Percentiles rank a stretch among this genome's conserved stretches.
These are phyloP conservation scores for Chaenogobius annularis DNA, from an alignment of 2,113 vertebrate genomes.

Conservation along the genomic window DNA sequence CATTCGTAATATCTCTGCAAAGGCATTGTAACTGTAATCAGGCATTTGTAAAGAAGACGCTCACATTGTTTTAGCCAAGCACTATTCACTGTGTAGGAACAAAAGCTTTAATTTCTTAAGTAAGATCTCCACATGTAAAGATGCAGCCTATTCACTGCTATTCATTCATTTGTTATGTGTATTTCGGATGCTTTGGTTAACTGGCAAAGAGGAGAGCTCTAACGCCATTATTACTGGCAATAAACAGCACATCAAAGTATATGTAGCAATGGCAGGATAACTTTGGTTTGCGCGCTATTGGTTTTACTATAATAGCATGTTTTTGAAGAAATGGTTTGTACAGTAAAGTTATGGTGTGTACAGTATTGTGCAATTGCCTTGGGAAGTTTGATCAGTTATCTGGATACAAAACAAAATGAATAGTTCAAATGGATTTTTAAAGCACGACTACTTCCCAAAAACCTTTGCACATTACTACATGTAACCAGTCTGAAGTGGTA, in stretches of 20 bases:
- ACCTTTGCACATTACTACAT: background rate
- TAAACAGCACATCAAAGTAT: constrained; percentile 59
- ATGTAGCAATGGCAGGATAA: constrained; percentile 66
- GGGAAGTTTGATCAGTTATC: constrained; percentile 18
- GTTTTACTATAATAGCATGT: constrained; percentile 73
- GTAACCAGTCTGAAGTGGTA: background rate
- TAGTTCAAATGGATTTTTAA: background rate
- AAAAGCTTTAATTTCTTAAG: constrained; percentile 70
- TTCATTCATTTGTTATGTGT: constrained; percentile 50
- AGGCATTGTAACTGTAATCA: constrained; percentile 66
- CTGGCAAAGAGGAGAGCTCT: constrained; percentile 52
- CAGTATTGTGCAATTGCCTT: background rate
- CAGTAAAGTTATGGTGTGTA: constrained; percentile 32
- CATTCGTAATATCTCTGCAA: constrained; percentile 63
- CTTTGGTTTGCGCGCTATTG: constrained; percentile 83
- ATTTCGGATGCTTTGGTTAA: constrained; percentile 79
- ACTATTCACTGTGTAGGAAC: constrained; percentile 64
- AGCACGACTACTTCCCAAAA: background rate
- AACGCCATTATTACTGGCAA: constrained; percentile 53
- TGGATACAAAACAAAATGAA: background rate
- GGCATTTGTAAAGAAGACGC: constrained; percentile 47
- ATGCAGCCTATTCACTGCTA: constrained; percentile 38
- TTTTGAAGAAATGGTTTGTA: constrained; percentile 42
- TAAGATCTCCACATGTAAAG: constrained; percentile 51
- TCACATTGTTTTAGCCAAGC: constrained; percentile 59